Conservation (phyloP, 1,140 invertebrate species). For the Galleria mellonella region DNA sequence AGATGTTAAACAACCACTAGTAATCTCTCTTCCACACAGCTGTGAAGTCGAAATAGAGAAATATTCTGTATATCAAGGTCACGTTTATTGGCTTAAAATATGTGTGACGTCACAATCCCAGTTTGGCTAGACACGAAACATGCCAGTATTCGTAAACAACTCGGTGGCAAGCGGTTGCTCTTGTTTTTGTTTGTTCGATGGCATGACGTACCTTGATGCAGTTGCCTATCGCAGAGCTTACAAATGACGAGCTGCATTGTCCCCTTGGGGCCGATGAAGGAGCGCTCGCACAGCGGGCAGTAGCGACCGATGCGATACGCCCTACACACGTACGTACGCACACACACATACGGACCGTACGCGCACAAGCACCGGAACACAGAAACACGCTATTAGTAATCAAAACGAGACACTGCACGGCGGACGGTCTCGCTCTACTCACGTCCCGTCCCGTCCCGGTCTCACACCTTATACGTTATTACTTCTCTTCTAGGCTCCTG, state of each 20-base stretch:
- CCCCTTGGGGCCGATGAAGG: slow-evolving; percentile 73
- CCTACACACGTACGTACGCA: slow-evolving; percentile 65
- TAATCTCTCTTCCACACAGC: too few relatives aligned
- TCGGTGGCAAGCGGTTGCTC: slow-evolving; percentile 21
- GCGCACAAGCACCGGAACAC: slow-evolving; percentile 68
- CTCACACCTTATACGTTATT: slow-evolving; percentile 21
- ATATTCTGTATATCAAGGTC: too few relatives aligned
- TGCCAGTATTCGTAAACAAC: too few relatives aligned
- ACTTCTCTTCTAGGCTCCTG: slow-evolving; percentile 29
- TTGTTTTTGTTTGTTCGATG: slow-evolving; percentile 20
- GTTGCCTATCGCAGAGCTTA: slow-evolving; percentile 73
- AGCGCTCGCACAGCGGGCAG: slow-evolving; percentile 73
- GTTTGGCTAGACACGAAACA: too few relatives aligned
- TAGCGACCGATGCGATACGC: slow-evolving; percentile 74
- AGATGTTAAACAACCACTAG: too few relatives aligned
- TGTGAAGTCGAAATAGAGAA: too few relatives aligned
- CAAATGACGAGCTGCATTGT: slow-evolving; percentile 75
- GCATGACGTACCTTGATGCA: slow-evolving; percentile 71
- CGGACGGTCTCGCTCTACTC: not conserved
- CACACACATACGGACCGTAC: slow-evolving; percentile 61
- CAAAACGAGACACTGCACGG: slow-evolving; percentile 12
- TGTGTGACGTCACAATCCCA: too few relatives aligned
- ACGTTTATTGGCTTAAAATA: too few relatives aligned
- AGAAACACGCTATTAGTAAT: slow-evolving; percentile 72
- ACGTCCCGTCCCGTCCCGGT: slow-evolving; percentile 10